Conservation (phyloP, 2,888 invertebrate species). For the Eucriotettix oculatus region DNA sequence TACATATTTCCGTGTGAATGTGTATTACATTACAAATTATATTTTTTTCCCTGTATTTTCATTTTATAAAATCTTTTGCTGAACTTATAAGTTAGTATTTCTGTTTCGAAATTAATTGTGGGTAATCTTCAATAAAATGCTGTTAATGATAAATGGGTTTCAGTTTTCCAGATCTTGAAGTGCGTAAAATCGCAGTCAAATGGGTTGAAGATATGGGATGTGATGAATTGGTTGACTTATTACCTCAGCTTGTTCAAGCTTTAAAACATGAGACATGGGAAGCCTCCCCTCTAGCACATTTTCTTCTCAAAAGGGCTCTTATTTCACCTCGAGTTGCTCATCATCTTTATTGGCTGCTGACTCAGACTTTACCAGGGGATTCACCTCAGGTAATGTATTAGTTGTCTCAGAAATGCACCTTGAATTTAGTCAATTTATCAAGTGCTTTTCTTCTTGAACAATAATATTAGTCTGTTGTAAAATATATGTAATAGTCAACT, state of each 20-base stretch:
- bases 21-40: too few species aligned
- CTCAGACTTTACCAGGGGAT: constrained; percentile 64
- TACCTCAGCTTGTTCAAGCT: constrained; percentile 88
- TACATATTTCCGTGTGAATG: too few species aligned
- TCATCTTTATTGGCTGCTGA: constrained; percentile 83
- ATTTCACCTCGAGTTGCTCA: constrained; percentile 84
- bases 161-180: constrained; percentile 83
- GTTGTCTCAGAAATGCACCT: background rate
- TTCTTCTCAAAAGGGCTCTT: constrained; percentile 67
- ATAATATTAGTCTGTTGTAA: too few species aligned
- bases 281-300: constrained; percentile 66
- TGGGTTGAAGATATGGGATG: constrained; percentile 65
- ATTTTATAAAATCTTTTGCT: too few species aligned
- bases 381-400: constrained; percentile 39
- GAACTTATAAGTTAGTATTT: too few species aligned
- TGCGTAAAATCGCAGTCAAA: constrained; percentile 67
- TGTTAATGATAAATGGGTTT: too few species aligned
- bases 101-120: too few species aligned
- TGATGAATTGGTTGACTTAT: constrained; percentile 77
- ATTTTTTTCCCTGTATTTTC: too few species aligned
- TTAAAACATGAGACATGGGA: constrained; percentile 83
- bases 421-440: too few species aligned
- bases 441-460: too few species aligned
- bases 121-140: too few species aligned
- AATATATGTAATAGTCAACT: too few species aligned